phyloP scores from a whole-genome alignment of 2,113 vertebrate genomes.

The Bubo blakistoni region DNA sequence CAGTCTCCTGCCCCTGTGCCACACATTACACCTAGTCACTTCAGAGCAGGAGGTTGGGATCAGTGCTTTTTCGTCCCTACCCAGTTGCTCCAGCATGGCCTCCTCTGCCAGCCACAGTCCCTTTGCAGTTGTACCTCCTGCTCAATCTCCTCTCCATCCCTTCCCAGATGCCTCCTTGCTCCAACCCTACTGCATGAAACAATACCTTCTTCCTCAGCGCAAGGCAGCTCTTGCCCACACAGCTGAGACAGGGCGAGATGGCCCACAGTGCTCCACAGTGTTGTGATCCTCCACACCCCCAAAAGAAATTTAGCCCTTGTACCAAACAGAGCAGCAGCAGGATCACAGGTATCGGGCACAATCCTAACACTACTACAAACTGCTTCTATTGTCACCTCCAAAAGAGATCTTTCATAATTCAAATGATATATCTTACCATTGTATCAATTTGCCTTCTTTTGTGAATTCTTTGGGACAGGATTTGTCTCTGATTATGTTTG shows the following conservation, averaged over 20 bases:
- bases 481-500: neutral
- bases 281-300: neutral
- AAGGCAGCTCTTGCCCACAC: neutral
- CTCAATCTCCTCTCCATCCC: neutral
- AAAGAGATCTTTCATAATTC: neutral
- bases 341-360: neutral
- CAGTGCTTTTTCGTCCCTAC: neutral
- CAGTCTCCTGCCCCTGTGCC: neutral
- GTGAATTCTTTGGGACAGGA: neutral
- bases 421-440: neutral
- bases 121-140: neutral
- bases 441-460: neutral
- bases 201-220: neutral
- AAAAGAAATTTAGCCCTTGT: neutral
- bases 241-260: rapidly evolving
- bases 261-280: neutral
- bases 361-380: neutral
- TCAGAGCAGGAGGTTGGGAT: neutral
- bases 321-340: neutral
- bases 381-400: neutral
- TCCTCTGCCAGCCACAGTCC: neutral
- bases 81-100: rapidly evolving
- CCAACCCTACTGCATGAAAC: neutral
- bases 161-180: neutral
- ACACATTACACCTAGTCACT: neutral